Conservation (phyloP, 2,113 vertebrate genomes). For the Dipodomys ordii region DNA sequence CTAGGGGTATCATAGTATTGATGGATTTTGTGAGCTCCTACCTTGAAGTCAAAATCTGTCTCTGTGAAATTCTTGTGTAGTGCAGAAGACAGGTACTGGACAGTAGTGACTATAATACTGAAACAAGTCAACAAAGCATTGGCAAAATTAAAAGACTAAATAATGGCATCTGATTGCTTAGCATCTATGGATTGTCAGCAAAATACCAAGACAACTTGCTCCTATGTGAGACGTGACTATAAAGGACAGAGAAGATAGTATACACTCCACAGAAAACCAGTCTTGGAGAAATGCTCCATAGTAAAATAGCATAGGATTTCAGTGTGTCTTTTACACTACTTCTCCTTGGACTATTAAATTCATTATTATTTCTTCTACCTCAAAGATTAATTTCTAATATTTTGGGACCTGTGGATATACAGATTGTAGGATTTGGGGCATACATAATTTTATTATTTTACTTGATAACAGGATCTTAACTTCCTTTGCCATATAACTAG, state of each 20-base stretch:
- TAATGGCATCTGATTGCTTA: background rate
- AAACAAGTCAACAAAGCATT: conserved; percentile 73
- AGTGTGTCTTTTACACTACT: background rate
- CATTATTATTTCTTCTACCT: conserved; percentile 12
- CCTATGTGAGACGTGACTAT: background rate
- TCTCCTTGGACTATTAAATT: background rate
- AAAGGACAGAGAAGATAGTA: conserved; percentile 17
- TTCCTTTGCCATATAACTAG: background rate
- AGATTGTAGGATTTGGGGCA: background rate
- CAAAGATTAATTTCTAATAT: conserved; percentile 38
- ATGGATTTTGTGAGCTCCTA: conserved; percentile 76
- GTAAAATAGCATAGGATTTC: background rate
- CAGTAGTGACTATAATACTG: conserved; percentile 98
- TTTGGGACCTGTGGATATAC: background rate
- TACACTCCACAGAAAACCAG: conserved; percentile 12
- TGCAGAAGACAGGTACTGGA: conserved; percentile 95
- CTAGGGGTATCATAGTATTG: conserved; percentile 17
- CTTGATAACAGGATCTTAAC: background rate
- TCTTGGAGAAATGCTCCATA: background rate
- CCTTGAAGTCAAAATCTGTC: conserved; percentile 98
- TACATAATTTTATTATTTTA: conserved; percentile 49
- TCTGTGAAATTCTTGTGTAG: conserved; percentile 99
- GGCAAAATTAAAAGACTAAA: conserved; percentile 53
- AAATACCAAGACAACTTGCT: background rate
- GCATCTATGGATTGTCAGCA: background rate